Base-by-base conservation (phyloP, 2,797 vertebrate species). In the Parambassis ranga region DNA sequence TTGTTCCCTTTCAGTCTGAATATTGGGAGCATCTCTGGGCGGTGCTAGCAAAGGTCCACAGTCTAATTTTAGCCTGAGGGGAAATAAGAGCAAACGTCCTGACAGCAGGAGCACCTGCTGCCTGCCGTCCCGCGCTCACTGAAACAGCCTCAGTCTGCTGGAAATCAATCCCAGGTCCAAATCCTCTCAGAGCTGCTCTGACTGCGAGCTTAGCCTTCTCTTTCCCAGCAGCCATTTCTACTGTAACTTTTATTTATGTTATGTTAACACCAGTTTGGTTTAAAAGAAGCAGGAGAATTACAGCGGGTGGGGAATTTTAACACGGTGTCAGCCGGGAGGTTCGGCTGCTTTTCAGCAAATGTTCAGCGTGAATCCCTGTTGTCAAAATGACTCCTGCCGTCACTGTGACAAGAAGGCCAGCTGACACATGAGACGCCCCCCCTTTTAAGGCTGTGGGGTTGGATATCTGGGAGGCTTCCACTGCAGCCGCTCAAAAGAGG, bases 61-160 rank as follows among this genome's bases (percentile, higher is more conserved):
- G 64, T 76, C 89, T 93, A 91, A 91, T 88, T 93, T 91, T 93
- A 92, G 90, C 39, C 38, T 1, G 35, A 71, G 66, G 69, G 69
- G 82, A 90, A 79, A 81, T 72, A 77, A 71, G 75, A 85, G 80
- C 68, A 81, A 83, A 80, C 71, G 56, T 73, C 73, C 58, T 84
- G 86, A 87, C 87, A 81, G 43, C 57, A n/a, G n/a, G 32, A 75
- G 69, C 90, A 91, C 83, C 89, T 92, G 90, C 85, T 88, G 81
- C 71, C 56, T 55, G 76, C 70, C 32, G 75, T 86, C 72, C 57
- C 58, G 44, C 71, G 43, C 74, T 58, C 75, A 61, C 31, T 77
- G 73, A 80, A 76, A 77, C 75, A 75, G 73, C 74, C 51, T 85
- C 67, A 71, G 72, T 72, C 75, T 62, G 76, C 57, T 79, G 64